Conservation (phyloP, 1,140 invertebrate species). For the Monomorium pharaonis region DNA sequence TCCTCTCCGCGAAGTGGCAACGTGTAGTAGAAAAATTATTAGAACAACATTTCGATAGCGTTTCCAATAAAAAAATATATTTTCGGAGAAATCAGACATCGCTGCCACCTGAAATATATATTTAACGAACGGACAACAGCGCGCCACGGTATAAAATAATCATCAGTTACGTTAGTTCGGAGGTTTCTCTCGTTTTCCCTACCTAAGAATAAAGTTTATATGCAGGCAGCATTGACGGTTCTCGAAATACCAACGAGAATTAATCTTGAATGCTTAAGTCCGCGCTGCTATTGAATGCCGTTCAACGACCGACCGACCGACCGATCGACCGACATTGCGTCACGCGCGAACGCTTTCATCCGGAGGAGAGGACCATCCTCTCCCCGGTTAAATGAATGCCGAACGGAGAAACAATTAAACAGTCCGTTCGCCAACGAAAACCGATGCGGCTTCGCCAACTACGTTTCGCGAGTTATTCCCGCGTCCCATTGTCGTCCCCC, state of each 20-base stretch:
- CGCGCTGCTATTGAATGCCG: neutral
- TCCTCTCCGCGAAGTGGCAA: neutral
- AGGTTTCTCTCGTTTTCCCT: neutral
- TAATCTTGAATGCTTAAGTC: slow-evolving; percentile 9
- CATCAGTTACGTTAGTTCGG: neutral
- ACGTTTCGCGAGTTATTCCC: slow-evolving; percentile 28
- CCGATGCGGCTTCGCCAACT: slow-evolving; percentile 47
- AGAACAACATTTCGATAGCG: neutral
- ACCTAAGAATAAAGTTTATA: slow-evolving; percentile 1
- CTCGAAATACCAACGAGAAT: slow-evolving; percentile 5
- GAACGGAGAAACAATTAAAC: slow-evolving; percentile 52
- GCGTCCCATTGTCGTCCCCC: slow-evolving; percentile 28
- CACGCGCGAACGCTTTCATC: neutral
- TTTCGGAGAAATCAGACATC: neutral
- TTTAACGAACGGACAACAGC: neutral
- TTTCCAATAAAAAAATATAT: neutral
- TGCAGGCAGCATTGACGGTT: neutral
- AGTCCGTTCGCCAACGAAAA: slow-evolving; percentile 26
- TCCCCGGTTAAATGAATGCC: slow-evolving; percentile 15
- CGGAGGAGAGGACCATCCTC: neutral
- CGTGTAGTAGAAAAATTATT: neutral
- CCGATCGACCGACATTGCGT: neutral
- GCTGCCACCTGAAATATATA: neutral
- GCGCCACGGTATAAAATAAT: neutral
- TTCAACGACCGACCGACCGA: slow-evolving; percentile 21